Base-by-base conservation (phyloP, 2,888 invertebrate species). In the Nemotelus nigrinus region DNA sequence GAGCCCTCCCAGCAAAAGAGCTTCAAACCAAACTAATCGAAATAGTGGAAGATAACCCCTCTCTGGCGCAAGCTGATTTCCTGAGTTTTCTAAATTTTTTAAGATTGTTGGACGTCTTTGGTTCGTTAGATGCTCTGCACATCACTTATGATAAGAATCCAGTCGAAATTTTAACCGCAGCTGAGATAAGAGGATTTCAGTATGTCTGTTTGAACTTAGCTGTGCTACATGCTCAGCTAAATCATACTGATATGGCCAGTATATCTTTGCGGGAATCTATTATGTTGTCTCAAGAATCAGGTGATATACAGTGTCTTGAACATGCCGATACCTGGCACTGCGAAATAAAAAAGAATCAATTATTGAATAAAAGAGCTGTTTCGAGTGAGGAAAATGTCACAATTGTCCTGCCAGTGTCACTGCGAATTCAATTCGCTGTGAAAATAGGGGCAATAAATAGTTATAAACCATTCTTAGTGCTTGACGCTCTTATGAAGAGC, bases 201-300 rank as follows among this genome's bases (percentile, higher is more conserved):
- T 97, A 94, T 85, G 96, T 97, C 4, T 95, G 96, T 39, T 89
- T 97, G n/a, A 97, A 96, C 85, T 89, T 97, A 80, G 96, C 96
- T 0, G 93, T 96, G 43, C 89, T 97, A 83, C 96, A 97, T 85
- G 93, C 94, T 67, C 92, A 94, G 82, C 97, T 97, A 86, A 84
- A 85, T 81, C 88, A 83, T 82, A 95, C 94, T 80, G 90, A 92
- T 68, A 92, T 95, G 84, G 95, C 96, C 0, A 87, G 94, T 84
- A 91, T 92, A 78, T 93, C 95, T 25, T 89, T 97, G n/a, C 92
- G 92, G 81, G 97, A 97, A 88, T 94, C 96, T 7, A 92, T 97
- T 76, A 92, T 92, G 87, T 90, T 95, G 84, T 95, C 96, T 3
- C 96, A 97, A 86, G 95, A 96, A 87, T 93, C 93, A 78, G 94